phyloP scores from a whole-genome alignment of 2,113 vertebrate species.

The Rhinopithecus roxellana region DNA sequence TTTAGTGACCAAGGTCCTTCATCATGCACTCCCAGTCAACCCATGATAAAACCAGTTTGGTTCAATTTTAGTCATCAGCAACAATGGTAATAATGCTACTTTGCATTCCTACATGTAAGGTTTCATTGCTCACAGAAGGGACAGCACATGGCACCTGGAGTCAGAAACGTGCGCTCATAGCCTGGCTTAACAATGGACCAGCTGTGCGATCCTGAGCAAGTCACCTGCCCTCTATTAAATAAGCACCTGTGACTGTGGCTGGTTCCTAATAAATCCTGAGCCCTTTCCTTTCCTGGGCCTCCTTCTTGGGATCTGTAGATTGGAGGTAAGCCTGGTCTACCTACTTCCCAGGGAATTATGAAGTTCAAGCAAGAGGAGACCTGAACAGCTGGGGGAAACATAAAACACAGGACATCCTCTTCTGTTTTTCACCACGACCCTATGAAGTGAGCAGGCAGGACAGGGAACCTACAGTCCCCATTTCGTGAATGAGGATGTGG shows the following conservation, averaged over 20 bases:
- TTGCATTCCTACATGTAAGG: background rate
- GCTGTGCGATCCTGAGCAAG: background rate
- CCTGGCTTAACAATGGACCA: background rate
- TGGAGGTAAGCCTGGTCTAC: background rate
- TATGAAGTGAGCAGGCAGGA: background rate
- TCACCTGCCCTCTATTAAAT: too few species aligned
- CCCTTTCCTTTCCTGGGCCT: background rate
- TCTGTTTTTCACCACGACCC: background rate
- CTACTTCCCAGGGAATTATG: background rate
- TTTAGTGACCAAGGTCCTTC: background rate
- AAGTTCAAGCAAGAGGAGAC: background rate
- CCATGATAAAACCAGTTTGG: background rate
- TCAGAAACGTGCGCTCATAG: background rate
- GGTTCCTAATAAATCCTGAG: background rate
- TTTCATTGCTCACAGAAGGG: background rate
- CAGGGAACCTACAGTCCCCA: background rate
- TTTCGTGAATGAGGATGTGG: background rate
- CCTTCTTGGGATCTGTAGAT: background rate
- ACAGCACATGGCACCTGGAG: background rate
- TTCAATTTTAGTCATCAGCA: background rate
- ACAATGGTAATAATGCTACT: background rate
- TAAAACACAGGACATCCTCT: accelerated
- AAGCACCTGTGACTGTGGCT: background rate
- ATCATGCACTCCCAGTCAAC: background rate
- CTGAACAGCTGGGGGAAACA: background rate